Base-by-base conservation (phyloP, 2,797 vertebrate genomes). In the Phrynocephalus vlangalii region DNA sequence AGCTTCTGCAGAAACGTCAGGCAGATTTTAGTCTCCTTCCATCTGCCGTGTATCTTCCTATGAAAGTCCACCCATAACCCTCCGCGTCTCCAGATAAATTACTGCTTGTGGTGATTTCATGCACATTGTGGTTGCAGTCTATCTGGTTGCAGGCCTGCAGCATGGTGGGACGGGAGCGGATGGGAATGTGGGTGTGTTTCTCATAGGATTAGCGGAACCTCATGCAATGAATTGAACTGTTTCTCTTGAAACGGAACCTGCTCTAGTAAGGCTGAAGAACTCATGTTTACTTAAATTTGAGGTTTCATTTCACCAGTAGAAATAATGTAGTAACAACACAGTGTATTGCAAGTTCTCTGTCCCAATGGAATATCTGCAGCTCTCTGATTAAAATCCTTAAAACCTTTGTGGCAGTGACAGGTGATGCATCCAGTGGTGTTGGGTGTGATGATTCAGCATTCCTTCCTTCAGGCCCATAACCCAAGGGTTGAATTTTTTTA, bases 11-110 rank as follows among this genome's bases (percentile, higher is more conserved):
- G 18, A 83, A 90, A 20, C 15, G 63, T 88, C 15, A 80, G n/a
- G 80, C 82, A 86, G 70, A 86, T 87, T 15, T 77, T 33, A 88
- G 50, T 92, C 84, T 87, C 83, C 50, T 18, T 91, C 70, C 85
- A 60, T 73, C 70, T 63, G 68, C 38, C 33, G 88, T 77, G 78
- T 78, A 24, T 16, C 81, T 83, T 28, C 9, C 5, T 84, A 6
- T 82, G 5, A 68, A 85, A 48, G 20, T 79, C 68, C 83, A 72
- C 44, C 9, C 0, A 0, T 79, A 88, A 3, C 63, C 82, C 73
- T 77, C 79, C 44, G 28, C 82, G 88, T 80, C 16, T 84, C 80
- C 76, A 85, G 93, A n/a, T 28, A 86, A 80, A 87, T 82, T 87
- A 44, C 26, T 44, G 30, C 80, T 89, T 24, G 0, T 0, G 38